Base-by-base conservation (phyloP, 53 echinoderm and acorn worm genomes). In the Hippasteria phrygiana region DNA sequence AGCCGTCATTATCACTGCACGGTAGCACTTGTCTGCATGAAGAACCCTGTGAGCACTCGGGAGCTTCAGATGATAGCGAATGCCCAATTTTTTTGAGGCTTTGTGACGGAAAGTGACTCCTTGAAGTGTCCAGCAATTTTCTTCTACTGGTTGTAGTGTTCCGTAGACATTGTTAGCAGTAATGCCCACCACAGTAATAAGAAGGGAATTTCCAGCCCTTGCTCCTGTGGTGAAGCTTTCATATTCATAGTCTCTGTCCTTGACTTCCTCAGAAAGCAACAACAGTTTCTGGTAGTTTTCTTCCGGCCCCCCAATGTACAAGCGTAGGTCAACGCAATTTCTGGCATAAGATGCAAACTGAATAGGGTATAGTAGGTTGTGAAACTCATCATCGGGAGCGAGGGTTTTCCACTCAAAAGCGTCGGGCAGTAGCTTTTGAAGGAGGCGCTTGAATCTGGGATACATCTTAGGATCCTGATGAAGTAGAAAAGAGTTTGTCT, bases 391-490 rank as follows among this genome's bases (percentile, higher is more conserved):
- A 0, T 48, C 50, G 7, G 66, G 33, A 7, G 47, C 50, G 31
- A 83, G 43, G 1, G 45, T 31, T 33, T 29, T 29, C 83, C 83
- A 83, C 69, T 83, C 83, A 47, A 64, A 36, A 18, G 26, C 69
- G 5, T 27, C 50, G 17, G 5, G 48, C 4, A 83, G 22, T 20
- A 6, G 18, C 22, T 47, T 18, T 38, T 66, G 47, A 29, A 83
- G n/a, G 35, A 33, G 33, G 4, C 20, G 28, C 41, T 69, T 47
- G 3, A 45, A 67, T 16, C 48, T 29, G 8, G 47, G 66, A 20
- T 83, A 35, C 46, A 83, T 27, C 24, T 36, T 7, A 16, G 35
- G n/a, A 4, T 1, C 6, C 14, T 22, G 9, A 2, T 17, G 18
- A 2, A 20, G 66, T 17, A 18, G 41, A 8, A 14, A 5, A 39